phyloP scores from a whole-genome alignment of 2,113 vertebrate species.

The Rhynchomys soricoides region DNA sequence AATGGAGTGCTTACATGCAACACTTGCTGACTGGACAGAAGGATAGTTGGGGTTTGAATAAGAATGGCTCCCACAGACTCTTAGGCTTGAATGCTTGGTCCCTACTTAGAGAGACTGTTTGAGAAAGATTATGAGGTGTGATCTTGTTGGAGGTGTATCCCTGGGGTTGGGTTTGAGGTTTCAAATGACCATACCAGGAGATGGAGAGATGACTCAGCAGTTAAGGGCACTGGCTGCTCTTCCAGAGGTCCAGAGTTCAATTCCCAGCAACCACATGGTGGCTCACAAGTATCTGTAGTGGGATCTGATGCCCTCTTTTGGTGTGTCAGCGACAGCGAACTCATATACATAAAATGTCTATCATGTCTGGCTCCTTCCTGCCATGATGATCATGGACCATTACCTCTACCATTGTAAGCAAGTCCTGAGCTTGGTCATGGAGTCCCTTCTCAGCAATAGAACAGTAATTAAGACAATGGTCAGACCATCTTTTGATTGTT shows the following conservation, averaged over 20 bases:
- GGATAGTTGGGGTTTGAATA: neutral
- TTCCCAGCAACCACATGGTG: too few relatives aligned
- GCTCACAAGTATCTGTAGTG: too few relatives aligned
- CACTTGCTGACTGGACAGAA: neutral
- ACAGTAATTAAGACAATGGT: neutral
- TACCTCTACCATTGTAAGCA: neutral
- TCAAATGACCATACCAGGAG: neutral
- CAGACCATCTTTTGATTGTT: neutral
- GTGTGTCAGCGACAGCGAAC: too few relatives aligned
- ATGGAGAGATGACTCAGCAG: too few relatives aligned
- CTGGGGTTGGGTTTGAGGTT: neutral
- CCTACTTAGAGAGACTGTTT: neutral
- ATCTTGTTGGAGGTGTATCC: neutral
- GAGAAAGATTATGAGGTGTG: neutral
- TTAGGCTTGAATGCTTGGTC: neutral
- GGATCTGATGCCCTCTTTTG: too few relatives aligned
- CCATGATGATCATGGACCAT: neutral
- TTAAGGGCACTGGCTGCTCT: too few relatives aligned
- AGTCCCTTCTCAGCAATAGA: neutral
- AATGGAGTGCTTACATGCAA: neutral
- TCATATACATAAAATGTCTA: neutral
- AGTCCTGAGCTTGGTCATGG: neutral
- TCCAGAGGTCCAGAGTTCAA: too few relatives aligned
- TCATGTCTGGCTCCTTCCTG: neutral
- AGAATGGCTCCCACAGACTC: neutral